Evolutionary conservation across 2,888 invertebrate species (phyloP).

Genomic region (Iphiclides podalirius): DNA sequence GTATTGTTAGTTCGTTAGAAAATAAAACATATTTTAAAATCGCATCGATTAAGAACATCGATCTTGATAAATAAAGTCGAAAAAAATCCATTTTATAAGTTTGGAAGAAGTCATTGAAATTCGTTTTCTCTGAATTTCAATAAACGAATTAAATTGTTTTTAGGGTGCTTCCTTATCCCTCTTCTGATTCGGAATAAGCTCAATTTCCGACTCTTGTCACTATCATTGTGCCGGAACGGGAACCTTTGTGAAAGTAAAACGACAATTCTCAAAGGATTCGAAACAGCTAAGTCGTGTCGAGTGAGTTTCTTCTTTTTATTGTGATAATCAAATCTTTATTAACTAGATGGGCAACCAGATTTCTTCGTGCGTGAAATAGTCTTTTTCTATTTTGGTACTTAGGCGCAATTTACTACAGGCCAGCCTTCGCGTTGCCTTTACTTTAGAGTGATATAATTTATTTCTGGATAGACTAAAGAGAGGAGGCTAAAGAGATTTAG

Average conservation of each 20-base stretch:
- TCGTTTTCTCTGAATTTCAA: slow-evolving; percentile 1
- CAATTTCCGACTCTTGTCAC: slow-evolving; percentile 15
- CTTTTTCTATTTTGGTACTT: slow-evolving; percentile 21
- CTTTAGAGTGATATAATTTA: slow-evolving; percentile 15
- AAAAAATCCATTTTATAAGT: too few species aligned
- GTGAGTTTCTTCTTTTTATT: slow-evolving; percentile 16
- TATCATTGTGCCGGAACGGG: slow-evolving; percentile 16
- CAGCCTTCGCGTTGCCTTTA: slow-evolving; percentile 9
- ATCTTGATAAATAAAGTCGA: too few species aligned
- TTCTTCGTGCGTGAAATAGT: slow-evolving; percentile 22
- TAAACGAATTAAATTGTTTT: background rate
- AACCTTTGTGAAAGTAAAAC: slow-evolving; percentile 19
- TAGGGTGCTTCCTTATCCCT: background rate
- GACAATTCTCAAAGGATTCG: slow-evolving; percentile 20
- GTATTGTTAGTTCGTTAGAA: too few species aligned
- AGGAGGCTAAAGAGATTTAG: too few species aligned
- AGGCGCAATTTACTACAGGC: slow-evolving; percentile 18
- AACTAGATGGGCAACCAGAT: slow-evolving; percentile 13
- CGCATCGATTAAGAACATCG: background rate
- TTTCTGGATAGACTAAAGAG: slow-evolving; percentile 10
- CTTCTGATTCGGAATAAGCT: slow-evolving; percentile 3
- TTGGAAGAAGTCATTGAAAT: too few species aligned
- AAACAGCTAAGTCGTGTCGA: slow-evolving; percentile 19
- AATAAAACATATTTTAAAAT: too few species aligned
- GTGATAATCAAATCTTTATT: slow-evolving; percentile 19